Evolutionary conservation across 1,140 invertebrate genomes (phyloP), one percentile per base, ranked within the genome.

Genomic region (Drosophila athabasca): DNA sequence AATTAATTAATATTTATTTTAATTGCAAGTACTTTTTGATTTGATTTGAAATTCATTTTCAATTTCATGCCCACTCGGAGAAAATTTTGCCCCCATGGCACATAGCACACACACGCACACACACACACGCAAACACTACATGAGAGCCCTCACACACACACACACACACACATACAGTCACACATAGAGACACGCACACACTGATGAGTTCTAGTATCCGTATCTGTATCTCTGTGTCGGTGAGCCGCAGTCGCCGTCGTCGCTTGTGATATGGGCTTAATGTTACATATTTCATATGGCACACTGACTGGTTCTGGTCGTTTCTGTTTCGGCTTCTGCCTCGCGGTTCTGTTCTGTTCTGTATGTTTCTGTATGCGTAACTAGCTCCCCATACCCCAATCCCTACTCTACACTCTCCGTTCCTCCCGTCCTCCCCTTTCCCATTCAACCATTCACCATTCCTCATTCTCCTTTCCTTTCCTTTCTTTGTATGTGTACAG

Each of bases 261-360:
- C 57, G 62, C 51, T 66, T 82, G 43, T 74, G 64, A 67, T 67
- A 62, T 77, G 61, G 31, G 45, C 72, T 52, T 65, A 54, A 72
- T 79, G 81, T 84, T 84, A 84, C 76, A 84, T 79, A 72, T 83
- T 83, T 83, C 80, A 84, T 85, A 84, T 69, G 61, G 76, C 81
- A 85, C 80, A 84, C 76, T 75, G 72, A 66, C 69, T 49, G 57
- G 61, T 73, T 68, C 62, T 67, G 79, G 50, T 60, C 76, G 60
- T 15, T 46, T 60, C 51, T 29, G 55, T 44, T 55, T 51, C 29
- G 53, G 15, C 41, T 24, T 24, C 50, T 49, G 49, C n/a, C 48
- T 26, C 44, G 45, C 48, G 29, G 29, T 7, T 31, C 7, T 8
- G 2, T 24, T 24, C 29, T 31, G 2, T 24, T 24, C 29, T 31